These are phyloP conservation scores for Cricetomys ansorgei DNA, from an alignment of 2,113 vertebrate species.

Conservation along the genomic window DNA sequence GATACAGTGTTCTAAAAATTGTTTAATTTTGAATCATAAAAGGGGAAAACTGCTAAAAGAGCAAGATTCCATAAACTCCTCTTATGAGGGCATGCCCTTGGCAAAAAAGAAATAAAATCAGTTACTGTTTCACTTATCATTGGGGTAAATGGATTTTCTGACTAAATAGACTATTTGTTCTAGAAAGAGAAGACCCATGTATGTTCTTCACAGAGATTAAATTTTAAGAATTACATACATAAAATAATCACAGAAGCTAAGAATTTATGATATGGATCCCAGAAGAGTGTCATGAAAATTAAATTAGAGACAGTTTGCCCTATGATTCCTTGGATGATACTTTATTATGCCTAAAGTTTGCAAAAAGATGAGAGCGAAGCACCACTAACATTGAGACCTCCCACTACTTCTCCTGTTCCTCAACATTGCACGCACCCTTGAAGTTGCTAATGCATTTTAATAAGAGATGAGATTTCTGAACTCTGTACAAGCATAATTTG, in stretches of 20 bases:
- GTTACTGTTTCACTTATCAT: background rate
- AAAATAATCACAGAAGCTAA: background rate
- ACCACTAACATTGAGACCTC: background rate
- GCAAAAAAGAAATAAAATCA: background rate
- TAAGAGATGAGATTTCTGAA: background rate
- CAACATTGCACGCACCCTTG: background rate
- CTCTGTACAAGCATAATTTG: background rate
- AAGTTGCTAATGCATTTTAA: background rate
- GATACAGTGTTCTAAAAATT: background rate
- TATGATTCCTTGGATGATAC: background rate
- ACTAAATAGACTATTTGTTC: background rate
- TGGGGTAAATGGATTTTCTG: background rate
- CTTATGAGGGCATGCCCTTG: accelerated
- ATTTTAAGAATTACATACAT: background rate
- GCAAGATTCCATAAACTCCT: background rate
- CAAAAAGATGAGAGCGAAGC: background rate
- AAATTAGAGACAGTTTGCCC: background rate
- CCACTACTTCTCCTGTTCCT: background rate
- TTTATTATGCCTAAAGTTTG: background rate
- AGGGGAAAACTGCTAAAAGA: background rate
- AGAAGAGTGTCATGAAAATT: background rate
- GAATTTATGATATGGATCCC: background rate
- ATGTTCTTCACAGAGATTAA: background rate
- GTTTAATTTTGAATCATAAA: background rate
- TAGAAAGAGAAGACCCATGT: background rate